Percentiles rank a stretch among this genome's conserved stretches.
phyloP scores from a whole-genome alignment of 1,140 invertebrate species.

The Cataglyphis hispanica region DNA sequence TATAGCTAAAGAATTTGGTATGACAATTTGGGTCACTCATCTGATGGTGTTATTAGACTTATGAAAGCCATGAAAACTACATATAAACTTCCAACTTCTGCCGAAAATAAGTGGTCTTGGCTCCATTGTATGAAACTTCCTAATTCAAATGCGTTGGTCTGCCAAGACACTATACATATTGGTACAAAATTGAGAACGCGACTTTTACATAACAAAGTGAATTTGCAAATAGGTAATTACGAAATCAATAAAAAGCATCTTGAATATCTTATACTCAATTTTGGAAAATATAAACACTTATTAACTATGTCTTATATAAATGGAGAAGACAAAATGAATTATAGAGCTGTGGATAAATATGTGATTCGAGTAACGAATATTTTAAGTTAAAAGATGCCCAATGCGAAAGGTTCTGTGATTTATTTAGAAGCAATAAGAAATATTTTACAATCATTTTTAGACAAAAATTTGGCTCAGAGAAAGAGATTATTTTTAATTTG shows the following conservation, averaged over 20 bases:
- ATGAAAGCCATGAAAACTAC: neutral
- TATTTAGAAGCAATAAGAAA: neutral
- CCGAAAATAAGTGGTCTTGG: too few relatives aligned
- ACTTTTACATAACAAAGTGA: neutral
- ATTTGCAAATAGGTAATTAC: neutral
- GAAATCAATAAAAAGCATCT: neutral
- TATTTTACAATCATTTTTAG: too few relatives aligned
- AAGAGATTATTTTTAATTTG: neutral
- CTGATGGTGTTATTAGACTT: neutral
- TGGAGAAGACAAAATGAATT: conserved; percentile 2
- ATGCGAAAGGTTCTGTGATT: neutral
- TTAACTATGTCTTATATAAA: neutral
- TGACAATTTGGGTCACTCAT: neutral
- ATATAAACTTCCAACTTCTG: neutral
- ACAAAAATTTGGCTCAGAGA: neutral
- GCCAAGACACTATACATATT: neutral
- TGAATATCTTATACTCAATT: neutral
- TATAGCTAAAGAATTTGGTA: neutral
- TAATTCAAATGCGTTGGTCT: neutral
- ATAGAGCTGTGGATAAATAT: neutral
- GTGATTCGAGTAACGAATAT: neutral
- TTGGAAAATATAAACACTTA: neutral
- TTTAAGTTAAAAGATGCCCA: neutral
- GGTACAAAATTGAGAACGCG: conserved; percentile 3
- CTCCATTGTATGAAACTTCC: too few relatives aligned